Percentiles rank a stretch among this genome's conserved stretches.
These are phyloP conservation scores for Drosophila cardini DNA, from an alignment of 1,140 invertebrate genomes.

Conservation along the genomic window DNA sequence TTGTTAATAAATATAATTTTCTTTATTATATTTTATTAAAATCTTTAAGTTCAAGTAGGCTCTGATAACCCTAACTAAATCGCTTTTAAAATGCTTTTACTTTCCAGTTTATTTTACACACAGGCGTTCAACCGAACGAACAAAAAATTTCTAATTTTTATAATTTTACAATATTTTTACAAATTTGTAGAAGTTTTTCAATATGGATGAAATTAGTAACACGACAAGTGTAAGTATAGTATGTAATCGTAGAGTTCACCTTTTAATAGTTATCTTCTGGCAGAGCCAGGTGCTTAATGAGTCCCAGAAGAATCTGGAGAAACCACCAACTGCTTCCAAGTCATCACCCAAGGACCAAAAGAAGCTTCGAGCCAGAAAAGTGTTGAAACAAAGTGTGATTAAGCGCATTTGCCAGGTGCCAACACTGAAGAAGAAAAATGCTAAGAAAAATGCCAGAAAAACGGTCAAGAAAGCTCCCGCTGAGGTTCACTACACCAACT, in stretches of 20 bases:
- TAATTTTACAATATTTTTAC: no score
- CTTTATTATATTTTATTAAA: neutral
- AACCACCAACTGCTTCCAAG: neutral
- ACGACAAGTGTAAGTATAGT: no score
- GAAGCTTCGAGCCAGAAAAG: neutral
- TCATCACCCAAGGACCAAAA: neutral
- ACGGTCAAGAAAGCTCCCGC: neutral
- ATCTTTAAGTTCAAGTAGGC: neutral
- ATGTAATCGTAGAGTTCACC: no score
- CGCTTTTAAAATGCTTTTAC: neutral
- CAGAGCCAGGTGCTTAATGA: no score
- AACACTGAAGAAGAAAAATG: neutral
- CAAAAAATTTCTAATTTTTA: neutral
- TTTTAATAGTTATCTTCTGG: no score
- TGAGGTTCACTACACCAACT: conserved; percentile 37
- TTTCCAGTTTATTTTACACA: neutral
- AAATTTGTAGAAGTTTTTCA: no score
- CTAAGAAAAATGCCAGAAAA: neutral
- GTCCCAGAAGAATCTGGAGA: neutral
- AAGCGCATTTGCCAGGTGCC: conserved; percentile 31
- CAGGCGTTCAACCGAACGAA: neutral
- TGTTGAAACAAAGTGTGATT: conserved; percentile 11
- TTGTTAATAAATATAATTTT: neutral
- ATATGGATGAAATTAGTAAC: no score
- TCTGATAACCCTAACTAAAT: neutral